phyloP scores from a whole-genome alignment of 2,113 vertebrate species.

The Proterorhinus semilunaris region DNA sequence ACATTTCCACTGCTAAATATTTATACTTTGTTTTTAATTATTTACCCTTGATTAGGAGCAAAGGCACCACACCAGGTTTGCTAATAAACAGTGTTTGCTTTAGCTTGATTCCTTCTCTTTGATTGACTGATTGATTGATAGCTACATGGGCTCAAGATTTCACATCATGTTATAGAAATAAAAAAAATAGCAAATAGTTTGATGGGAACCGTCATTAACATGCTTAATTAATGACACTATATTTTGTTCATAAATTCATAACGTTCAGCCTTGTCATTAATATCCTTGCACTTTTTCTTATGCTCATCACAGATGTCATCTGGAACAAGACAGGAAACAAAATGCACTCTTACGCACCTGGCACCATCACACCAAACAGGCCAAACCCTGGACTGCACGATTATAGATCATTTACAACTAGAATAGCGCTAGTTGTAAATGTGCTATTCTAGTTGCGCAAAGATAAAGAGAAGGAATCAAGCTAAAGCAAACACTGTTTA shows the following conservation, averaged over 20 bases:
- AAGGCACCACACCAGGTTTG: not conserved
- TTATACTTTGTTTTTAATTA: not conserved
- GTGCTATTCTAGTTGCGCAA: too few relatives aligned
- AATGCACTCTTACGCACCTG: conserved; percentile 8
- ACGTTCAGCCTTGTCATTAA: conserved; percentile 30
- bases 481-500: too few relatives aligned
- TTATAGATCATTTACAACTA: conserved; percentile 4
- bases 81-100: not conserved
- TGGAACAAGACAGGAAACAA: conserved; percentile 34
- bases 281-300: conserved; percentile 54
- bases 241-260: conserved; percentile 40
- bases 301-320: conserved; percentile 52
- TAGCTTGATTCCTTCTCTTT: not conserved
- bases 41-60: too few relatives aligned
- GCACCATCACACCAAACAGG: not conserved
- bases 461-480: too few relatives aligned
- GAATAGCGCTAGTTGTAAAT: too few relatives aligned
- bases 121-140: not conserved
- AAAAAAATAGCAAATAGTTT: not conserved
- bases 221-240: conserved; percentile 48
- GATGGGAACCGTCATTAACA: conserved; percentile 12
- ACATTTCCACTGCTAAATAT: too few relatives aligned
- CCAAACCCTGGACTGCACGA: not conserved
- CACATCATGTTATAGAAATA: not conserved
- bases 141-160: not conserved